Conservation (phyloP, 2,888 invertebrate genomes). For the Antheraea yamamai region DNA sequence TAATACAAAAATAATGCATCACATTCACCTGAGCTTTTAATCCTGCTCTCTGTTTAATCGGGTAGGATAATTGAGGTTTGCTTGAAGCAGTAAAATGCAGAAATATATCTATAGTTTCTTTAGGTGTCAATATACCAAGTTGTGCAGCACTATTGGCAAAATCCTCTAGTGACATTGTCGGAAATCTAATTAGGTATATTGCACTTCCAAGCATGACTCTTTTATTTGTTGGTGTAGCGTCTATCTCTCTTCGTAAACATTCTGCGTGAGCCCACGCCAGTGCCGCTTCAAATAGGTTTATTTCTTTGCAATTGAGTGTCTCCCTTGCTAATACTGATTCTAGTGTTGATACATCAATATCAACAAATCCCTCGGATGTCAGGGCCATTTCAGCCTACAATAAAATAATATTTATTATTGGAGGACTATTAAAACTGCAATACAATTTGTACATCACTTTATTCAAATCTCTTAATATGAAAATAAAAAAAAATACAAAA, state of each 20-base stretch:
- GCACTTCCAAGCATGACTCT: constrained; percentile 88
- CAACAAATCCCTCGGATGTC: constrained; percentile 96
- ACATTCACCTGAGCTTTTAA: constrained; percentile 90
- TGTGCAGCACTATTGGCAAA: constrained; percentile 98
- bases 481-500: constrained; percentile 55
- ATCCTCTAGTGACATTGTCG: constrained; percentile 94
- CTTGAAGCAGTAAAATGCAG: constrained; percentile 95
- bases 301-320: constrained; percentile 97
- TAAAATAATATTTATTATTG: constrained; percentile 45
- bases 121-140: constrained; percentile 93
- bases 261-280: constrained; percentile 96
- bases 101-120: constrained; percentile 97
- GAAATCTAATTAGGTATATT: constrained; percentile 94
- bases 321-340: constrained; percentile 95
- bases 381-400: constrained; percentile 97
- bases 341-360: constrained; percentile 96
- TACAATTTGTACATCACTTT: constrained; percentile 77
- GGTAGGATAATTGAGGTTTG: constrained; percentile 92
- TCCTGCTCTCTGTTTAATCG: constrained; percentile 91
- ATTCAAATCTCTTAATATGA: constrained; percentile 62
- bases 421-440: constrained; percentile 79
- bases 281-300: constrained; percentile 94
- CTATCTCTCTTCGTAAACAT: constrained; percentile 91
- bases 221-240: constrained; percentile 90
- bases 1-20: not conserved